These are phyloP conservation scores for Sebastes hopkinsi DNA, from an alignment of 2,797 vertebrate species.

Conservation along the genomic window DNA sequence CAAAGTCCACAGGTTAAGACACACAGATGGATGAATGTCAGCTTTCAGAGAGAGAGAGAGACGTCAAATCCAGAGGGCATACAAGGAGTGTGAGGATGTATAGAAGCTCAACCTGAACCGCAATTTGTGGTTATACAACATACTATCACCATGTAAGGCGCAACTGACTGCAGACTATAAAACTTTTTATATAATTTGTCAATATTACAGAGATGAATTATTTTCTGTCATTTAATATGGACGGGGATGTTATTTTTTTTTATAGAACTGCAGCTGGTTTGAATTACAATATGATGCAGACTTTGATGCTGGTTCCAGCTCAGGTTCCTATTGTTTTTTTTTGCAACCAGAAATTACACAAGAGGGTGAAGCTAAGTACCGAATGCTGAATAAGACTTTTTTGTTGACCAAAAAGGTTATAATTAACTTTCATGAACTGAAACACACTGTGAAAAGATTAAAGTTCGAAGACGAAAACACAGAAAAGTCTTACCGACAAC, in stretches of 20 bases:
- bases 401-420: no score
- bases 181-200: not conserved
- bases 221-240: not conserved
- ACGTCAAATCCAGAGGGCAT: not conserved
- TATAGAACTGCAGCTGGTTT: not conserved
- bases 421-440: no score
- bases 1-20: conserved; percentile 19
- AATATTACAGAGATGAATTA: not conserved
- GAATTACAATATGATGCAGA: not conserved
- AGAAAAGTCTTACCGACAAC: no score
- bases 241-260: not conserved
- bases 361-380: no score
- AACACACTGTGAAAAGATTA: no score
- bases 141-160: not conserved
- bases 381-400: no score
- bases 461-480: no score
- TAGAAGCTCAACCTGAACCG: not conserved
- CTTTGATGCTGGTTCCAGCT: not conserved
- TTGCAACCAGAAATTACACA: no score
- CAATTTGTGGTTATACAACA: not conserved
- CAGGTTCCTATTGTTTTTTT: not conserved
- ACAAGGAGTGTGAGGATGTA: not conserved
- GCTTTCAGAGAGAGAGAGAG: not conserved
- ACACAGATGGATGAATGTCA: conserved; percentile 22
- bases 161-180: not conserved